Evolutionary conservation across 2,888 invertebrate genomes (phyloP).

Genomic region (Gryllus longicercus): DNA sequence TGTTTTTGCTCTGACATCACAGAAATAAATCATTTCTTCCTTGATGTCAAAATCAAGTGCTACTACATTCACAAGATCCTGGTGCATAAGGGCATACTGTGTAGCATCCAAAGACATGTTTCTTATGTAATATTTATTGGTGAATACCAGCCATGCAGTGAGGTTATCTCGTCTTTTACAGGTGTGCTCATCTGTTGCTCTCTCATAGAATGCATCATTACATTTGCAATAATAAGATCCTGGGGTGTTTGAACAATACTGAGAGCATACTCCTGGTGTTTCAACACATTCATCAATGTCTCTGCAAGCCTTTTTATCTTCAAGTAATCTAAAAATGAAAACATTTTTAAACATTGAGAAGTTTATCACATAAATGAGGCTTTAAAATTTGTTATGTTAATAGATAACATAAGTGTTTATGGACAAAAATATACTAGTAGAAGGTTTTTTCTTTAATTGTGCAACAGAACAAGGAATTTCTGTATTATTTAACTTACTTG

Average conservation of each 20-base stretch:
- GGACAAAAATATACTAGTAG: not conserved
- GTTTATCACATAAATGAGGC: too few relatives aligned
- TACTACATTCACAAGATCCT: conserved; percentile 94
- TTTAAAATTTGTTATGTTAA: conserved; percentile 22
- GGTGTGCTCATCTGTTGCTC: conserved; percentile 79
- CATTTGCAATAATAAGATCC: conserved; percentile 96
- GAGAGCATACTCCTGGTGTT: conserved; percentile 86
- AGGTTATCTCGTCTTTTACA: conserved; percentile 83
- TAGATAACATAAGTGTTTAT: not conserved
- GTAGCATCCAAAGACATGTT: conserved; percentile 90
- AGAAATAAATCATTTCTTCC: conserved; percentile 86
- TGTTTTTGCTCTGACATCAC: conserved; percentile 93
- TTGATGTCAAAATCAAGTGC: conserved; percentile 89
- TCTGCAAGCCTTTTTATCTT: conserved; percentile 87
- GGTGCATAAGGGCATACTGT: conserved; percentile 81
- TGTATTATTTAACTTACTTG: conserved; percentile 51
- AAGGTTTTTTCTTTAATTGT: not conserved
- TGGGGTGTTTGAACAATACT: conserved; percentile 91
- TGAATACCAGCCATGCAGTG: conserved; percentile 86
- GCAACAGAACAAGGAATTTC: conserved; percentile 21
- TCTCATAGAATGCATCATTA: conserved; percentile 83
- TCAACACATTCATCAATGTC: conserved; percentile 90
- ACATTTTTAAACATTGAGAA: too few relatives aligned
- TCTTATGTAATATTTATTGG: conserved; percentile 95
- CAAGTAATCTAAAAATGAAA: conserved; percentile 55